Evolutionary conservation across 2,888 invertebrate species (phyloP).

Genomic region (Calliopum simillimum): DNA sequence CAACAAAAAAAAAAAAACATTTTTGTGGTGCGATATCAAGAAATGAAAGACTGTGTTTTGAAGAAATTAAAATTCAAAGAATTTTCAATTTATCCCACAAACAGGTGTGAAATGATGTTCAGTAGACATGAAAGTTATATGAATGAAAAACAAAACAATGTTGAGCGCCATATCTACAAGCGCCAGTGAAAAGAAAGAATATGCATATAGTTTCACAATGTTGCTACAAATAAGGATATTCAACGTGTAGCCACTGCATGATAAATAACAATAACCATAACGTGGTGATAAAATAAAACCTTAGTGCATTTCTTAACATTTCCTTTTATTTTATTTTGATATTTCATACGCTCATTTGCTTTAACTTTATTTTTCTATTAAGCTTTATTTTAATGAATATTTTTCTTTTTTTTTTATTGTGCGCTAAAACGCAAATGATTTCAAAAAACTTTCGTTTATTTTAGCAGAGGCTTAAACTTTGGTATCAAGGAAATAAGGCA

Average conservation of each 20-base stretch:
- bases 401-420: neutral
- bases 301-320: neutral
- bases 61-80: too few species aligned
- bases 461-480: neutral
- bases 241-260: neutral
- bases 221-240: too few species aligned
- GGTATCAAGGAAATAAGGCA: constrained; percentile 27
- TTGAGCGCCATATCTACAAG: too few species aligned
- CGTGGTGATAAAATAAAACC: constrained; percentile 1
- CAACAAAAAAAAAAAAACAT: too few species aligned
- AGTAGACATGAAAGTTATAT: neutral
- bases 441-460: neutral
- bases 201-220: too few species aligned
- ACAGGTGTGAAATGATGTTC: neutral
- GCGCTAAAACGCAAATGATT: constrained; percentile 15
- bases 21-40: too few species aligned
- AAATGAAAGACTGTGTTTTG: too few species aligned
- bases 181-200: too few species aligned
- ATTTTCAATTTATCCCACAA: too few species aligned
- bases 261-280: neutral
- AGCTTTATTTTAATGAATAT: neutral
- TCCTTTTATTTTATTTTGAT: neutral
- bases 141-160: neutral
- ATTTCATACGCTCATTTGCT: neutral
- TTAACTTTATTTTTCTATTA: constrained; percentile 6